Evolutionary conservation across 2,888 invertebrate genomes (phyloP), one percentile per base, ranked within the genome.

Genomic region (Ypsolopha scabrella): DNA sequence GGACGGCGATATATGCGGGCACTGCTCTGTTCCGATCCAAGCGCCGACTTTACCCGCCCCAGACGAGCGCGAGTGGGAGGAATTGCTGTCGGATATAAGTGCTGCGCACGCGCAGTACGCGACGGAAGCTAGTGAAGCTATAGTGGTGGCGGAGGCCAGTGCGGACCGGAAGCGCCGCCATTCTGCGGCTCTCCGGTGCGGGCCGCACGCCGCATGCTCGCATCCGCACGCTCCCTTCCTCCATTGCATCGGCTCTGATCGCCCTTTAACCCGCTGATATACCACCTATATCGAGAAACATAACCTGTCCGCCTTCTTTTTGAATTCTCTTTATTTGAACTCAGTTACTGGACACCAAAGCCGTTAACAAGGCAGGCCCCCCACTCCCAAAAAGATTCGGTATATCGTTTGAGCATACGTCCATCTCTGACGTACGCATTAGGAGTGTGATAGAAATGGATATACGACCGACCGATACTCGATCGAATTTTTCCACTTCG

Each of bases 71-170:
- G 90, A 90, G 63, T 90, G 90, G 68, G 90, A 90, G 68, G 88
- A 90, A 75, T 73, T 90, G 67, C 75, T 90, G 62, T 81, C 87
- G 38, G 90, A 90, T 67, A 79, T 90, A 58, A 86, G 88, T 68
- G 87, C 82, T 61, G 79, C 88, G 64, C 89, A 88, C 66, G 80
- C 83, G 60, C 72, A 73, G 56, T 87, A 87, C 70, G 76, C 81
- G 65, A 74, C 70, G 54, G 67, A 63, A 54, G 75, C 63, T 55
- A 66, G 61, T 52, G 24, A 24, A 24, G 24, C 24, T 24, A 60
- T 46, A 41, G 55, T 37, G 54, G 57, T 53, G 63, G 58, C 64
- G 61, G 54, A 35, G 36, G 61, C 60, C 57, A 72, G 68, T 46
- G 78, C 77, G 54, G 88, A 88, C 72, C 88, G 90, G 63, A 90